A percentile compares a stretch with the other conserved stretches of the same genome.
Evolutionary conservation across 2,113 vertebrate genomes (phyloP).

Genomic region (Amblyornis subalaris): DNA sequence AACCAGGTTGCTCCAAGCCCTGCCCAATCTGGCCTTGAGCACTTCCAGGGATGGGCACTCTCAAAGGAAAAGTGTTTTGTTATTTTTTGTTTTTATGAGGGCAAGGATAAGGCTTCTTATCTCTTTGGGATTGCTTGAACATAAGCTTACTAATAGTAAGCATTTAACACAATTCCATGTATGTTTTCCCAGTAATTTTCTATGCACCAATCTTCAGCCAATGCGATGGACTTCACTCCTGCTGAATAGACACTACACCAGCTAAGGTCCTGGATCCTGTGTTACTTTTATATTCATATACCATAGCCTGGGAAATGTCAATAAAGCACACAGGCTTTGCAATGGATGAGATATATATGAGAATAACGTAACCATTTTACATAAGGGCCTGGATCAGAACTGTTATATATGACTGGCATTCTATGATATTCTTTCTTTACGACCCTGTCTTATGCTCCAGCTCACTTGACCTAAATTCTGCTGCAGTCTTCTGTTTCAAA

Average conservation of each 20-base stretch:
- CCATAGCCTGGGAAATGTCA: not conserved
- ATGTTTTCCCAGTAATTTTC: slow-evolving; percentile 2
- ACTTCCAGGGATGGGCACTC: not conserved
- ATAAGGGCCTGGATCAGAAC: not conserved
- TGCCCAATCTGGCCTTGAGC: no score
- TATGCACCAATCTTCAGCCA: not conserved
- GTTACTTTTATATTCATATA: not conserved
- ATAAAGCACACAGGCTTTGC: not conserved
- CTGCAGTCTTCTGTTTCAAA: not conserved
- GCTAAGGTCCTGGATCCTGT: not conserved
- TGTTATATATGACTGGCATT: not conserved
- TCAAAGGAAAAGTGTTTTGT: not conserved
- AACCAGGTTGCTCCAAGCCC: not conserved
- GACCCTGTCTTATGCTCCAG: not conserved
- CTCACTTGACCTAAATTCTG: slow-evolving; percentile 11
- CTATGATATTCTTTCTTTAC: not conserved
- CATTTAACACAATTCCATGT: not conserved
- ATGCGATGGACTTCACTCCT: not conserved
- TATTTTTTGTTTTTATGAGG: not conserved
- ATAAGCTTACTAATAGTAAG: not conserved
- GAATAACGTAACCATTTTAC: not conserved
- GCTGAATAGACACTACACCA: not conserved
- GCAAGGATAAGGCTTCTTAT: not conserved
- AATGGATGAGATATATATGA: not conserved
- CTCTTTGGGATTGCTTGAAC: not conserved